phyloP scores from a whole-genome alignment of 2,888 invertebrate species.

The Caenorhabditis auriculariae region DNA sequence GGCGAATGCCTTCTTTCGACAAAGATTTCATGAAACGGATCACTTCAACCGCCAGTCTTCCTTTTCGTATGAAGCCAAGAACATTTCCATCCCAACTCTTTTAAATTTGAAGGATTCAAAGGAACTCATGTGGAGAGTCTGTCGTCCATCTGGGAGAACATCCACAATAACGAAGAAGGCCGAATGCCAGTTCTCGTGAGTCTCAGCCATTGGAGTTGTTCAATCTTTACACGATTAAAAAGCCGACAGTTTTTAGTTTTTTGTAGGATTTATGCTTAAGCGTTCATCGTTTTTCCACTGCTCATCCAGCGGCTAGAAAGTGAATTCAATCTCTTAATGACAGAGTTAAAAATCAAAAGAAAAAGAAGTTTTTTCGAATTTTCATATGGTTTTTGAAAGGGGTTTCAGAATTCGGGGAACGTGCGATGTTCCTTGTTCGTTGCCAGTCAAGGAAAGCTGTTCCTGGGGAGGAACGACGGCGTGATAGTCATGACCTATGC shows the following conservation, averaged over 20 bases:
- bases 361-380: background rate
- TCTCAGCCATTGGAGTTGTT: too few relatives aligned
- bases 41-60: conserved; percentile 21
- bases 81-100: too few relatives aligned
- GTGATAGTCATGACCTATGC: conserved; percentile 93
- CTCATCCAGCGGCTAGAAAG: too few relatives aligned
- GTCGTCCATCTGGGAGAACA: conserved; percentile 33
- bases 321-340: too few relatives aligned
- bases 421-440: conserved; percentile 78
- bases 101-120: conserved; percentile 39
- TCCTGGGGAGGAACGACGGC: conserved; percentile 92
- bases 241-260: too few relatives aligned
- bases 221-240: too few relatives aligned
- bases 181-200: conserved; percentile 30
- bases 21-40: conserved; percentile 40
- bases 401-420: conserved; percentile 19
- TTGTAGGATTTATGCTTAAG: too few relatives aligned
- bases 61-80: too few relatives aligned
- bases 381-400: background rate
- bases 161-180: conserved; percentile 23
- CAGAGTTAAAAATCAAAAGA: background rate
- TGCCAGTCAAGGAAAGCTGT: conserved; percentile 86
- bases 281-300: too few relatives aligned
- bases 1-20: conserved; percentile 43
- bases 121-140: conserved; percentile 46